A percentile compares a stretch with the other conserved stretches of the same genome.
phyloP scores from a whole-genome alignment of 2,888 invertebrate species.

The Myopa testacea region DNA sequence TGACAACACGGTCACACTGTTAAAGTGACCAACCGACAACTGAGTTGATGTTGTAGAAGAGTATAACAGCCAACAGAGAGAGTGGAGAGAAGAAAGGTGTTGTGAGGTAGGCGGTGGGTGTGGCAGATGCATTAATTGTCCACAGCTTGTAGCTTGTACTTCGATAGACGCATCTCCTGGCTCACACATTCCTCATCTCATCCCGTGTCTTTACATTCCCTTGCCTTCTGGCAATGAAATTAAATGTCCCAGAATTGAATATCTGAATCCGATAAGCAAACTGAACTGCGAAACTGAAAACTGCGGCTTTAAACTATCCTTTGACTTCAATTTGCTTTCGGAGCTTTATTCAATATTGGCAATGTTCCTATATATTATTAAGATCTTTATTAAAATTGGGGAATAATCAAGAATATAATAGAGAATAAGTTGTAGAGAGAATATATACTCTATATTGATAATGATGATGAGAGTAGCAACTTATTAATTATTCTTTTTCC shows the following conservation, averaged over 20 bases:
- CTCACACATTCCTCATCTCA: background rate
- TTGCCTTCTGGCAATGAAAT: background rate
- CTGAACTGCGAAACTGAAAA: too few species aligned
- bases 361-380: too few species aligned
- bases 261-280: too few species aligned
- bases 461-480: too few species aligned
- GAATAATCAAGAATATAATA: too few species aligned
- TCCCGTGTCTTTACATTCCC: background rate
- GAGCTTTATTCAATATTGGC: too few species aligned
- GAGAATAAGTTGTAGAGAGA: too few species aligned
- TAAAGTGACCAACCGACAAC: background rate
- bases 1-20: background rate
- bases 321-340: too few species aligned
- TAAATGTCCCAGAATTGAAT: background rate
- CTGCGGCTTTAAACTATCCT: too few species aligned
- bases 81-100: background rate
- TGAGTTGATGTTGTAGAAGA: background rate
- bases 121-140: conserved; percentile 1
- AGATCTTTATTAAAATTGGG: too few species aligned
- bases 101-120: background rate
- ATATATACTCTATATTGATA: too few species aligned
- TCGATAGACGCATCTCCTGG: background rate
- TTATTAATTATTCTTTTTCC: too few species aligned
- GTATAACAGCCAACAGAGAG: background rate
- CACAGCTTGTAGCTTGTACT: background rate